Evolutionary conservation across 2,113 vertebrate genomes (phyloP).

Genomic region (Choloepus hoffmanni): DNA sequence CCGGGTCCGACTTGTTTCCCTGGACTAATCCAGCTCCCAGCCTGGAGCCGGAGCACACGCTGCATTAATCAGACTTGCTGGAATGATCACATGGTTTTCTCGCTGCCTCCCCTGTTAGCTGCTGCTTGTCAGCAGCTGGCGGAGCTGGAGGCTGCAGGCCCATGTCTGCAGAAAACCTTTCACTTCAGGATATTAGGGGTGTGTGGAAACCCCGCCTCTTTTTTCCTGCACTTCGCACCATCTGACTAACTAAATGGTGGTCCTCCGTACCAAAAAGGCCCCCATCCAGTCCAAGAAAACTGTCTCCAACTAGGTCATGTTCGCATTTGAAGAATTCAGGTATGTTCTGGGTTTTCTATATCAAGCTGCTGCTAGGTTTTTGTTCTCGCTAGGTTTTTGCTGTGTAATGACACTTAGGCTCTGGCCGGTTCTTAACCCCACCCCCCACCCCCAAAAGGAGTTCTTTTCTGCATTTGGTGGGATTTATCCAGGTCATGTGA

Average conservation of each 20-base stretch:
- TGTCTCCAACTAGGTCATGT: conserved; percentile 89
- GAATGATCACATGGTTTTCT: conserved; percentile 92
- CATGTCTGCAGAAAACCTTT: conserved; percentile 89
- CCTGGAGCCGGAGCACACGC: conserved; percentile 87
- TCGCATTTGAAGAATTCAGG: conserved; percentile 93
- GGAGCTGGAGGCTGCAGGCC: conserved; percentile 90
- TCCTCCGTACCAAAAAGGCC: conserved; percentile 82
- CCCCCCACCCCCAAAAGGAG: conserved; percentile 43
- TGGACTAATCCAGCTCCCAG: conserved; percentile 84
- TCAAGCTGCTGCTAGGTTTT: conserved; percentile 83
- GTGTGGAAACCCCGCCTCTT: conserved; percentile 82
- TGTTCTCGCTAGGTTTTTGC: conserved; percentile 88
- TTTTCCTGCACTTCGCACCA: conserved; percentile 85
- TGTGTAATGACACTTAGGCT: conserved; percentile 88
- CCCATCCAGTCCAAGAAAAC: conserved; percentile 83
- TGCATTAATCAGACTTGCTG: conserved; percentile 93
- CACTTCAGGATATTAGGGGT: conserved; percentile 84
- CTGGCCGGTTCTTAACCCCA: conserved; percentile 66
- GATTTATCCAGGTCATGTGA: not conserved
- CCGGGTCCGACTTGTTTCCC: conserved; percentile 80
- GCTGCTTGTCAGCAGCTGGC: conserved; percentile 90
- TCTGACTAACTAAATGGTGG: conserved; percentile 87
- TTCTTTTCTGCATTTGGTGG: conserved; percentile 65
- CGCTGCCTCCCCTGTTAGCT: conserved; percentile 88
- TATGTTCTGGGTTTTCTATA: conserved; percentile 86